Evolutionary conservation across 2,888 invertebrate species (phyloP).

Genomic region (Apomyelois bistriatella): DNA sequence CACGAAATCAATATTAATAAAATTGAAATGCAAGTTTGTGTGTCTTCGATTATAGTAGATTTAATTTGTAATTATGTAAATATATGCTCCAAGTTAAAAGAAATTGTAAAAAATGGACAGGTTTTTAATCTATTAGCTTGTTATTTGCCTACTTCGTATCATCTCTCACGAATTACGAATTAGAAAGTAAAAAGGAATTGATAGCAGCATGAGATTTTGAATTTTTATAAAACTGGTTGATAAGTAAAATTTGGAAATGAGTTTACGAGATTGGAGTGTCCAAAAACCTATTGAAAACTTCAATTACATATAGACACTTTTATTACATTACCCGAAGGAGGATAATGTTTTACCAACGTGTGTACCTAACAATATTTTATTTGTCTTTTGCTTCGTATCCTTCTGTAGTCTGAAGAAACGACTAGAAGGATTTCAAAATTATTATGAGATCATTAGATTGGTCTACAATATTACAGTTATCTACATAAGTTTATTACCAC

Average conservation of each 20-base stretch:
- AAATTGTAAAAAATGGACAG: conserved; percentile 6
- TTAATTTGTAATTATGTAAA: conserved; percentile 7
- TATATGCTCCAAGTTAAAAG: not conserved
- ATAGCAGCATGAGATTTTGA: conserved; percentile 13
- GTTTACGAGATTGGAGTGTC: too few species aligned
- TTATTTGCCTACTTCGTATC: conserved; percentile 19
- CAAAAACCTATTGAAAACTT: too few species aligned
- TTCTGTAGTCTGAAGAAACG: too few species aligned
- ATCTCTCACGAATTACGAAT: conserved; percentile 38
- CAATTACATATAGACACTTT: too few species aligned
- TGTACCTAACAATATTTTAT: too few species aligned
- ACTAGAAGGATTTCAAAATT: too few species aligned
- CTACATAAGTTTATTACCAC: too few species aligned
- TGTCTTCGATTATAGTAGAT: not conserved
- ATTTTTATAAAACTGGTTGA: not conserved
- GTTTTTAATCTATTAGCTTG: conserved; percentile 12
- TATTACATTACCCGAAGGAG: too few species aligned
- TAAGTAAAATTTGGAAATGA: not conserved
- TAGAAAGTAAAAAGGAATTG: conserved; percentile 46
- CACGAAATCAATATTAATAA: not conserved
- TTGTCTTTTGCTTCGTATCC: too few species aligned
- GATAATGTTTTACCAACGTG: too few species aligned
- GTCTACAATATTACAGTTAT: too few species aligned
- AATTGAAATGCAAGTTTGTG: not conserved
- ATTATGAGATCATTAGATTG: too few species aligned